Evolutionary conservation across 2,113 vertebrate genomes (phyloP).

Genomic region (Hiodon tergisus): DNA sequence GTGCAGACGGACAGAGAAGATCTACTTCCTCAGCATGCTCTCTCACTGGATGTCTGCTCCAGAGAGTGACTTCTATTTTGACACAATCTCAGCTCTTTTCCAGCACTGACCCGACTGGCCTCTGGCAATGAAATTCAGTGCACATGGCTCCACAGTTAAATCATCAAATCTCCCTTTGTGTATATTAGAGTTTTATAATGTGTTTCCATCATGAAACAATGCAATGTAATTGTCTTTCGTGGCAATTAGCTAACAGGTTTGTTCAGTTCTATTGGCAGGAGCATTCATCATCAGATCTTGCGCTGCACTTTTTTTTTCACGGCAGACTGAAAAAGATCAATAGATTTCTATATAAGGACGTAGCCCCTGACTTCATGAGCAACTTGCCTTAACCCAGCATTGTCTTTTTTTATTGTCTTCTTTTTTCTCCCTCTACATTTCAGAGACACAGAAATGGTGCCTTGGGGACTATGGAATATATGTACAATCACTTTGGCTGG

Average conservation of each 20-base stretch:
- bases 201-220: constrained; percentile 96
- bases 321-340: constrained; percentile 79
- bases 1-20: no score
- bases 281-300: constrained; percentile 83
- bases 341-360: constrained; percentile 93
- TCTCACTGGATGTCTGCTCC: background rate
- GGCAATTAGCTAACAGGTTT: constrained; percentile 98
- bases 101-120: constrained; percentile 73
- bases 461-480: constrained; percentile 66
- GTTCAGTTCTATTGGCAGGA: constrained; percentile 90
- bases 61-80: constrained; percentile 72
- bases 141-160: constrained; percentile 77
- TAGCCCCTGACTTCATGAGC: constrained; percentile 83
- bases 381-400: constrained; percentile 72
- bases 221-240: constrained; percentile 95
- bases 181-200: constrained; percentile 94
- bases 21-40: background rate
- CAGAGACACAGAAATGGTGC: constrained; percentile 68
- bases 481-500: constrained; percentile 73
- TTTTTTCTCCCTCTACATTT: constrained; percentile 76
- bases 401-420: constrained; percentile 74
- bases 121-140: constrained; percentile 82
- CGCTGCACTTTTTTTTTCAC: constrained; percentile 66
- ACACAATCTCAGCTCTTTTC: constrained; percentile 61
- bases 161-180: constrained; percentile 87